Evolutionary conservation across 2,888 invertebrate species (phyloP), one percentile per base, ranked within the genome.

Genomic region (Endotricha flammealis): DNA sequence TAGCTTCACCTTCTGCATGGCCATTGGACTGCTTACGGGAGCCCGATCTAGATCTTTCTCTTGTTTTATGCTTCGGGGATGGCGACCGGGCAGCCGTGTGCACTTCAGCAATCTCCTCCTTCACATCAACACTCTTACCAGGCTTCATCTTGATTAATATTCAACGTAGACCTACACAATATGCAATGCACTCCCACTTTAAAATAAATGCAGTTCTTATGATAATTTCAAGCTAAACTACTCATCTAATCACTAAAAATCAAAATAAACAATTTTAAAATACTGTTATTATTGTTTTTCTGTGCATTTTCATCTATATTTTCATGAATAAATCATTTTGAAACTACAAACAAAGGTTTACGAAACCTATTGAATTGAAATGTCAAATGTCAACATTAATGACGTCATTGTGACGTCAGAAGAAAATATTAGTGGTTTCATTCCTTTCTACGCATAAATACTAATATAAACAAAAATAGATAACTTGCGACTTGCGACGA

Each of bases 51-150:
- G 80, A 83, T 12, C 76, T 60, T 1, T 63, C 49, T 40, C 69
- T 75, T 0, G 30, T 50, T 57, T 68, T 79, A 9, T 62, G 73
- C 45, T 77, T 81, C 0, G 85, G 86, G 14, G 85, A 85, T 3
- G 86, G 85, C 4, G 86, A 83, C 1, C 80, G 64, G 13, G 67
- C 80, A 1, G 71, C 54, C 2, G 73, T 67, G 43, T 86, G 86
- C 0, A 86, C 76, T 50, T 86, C 83, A n/a, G 65, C 86, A 46
- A 86, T 72, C 53, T 86, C 85, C 41, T 86, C 82, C 24, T 63
- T 76, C 7, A 65, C 60, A 31, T 82, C 82, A 2, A 51, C 63
- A 49, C 75, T 75, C 39, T 73, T 80, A 12, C 76, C 81, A 32
- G 85, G 78, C 68, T 83, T 82, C 85, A 85, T 86, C 50, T 39